Conservation (phyloP, 2,888 invertebrate species). For the Monochamus alternatus region DNA sequence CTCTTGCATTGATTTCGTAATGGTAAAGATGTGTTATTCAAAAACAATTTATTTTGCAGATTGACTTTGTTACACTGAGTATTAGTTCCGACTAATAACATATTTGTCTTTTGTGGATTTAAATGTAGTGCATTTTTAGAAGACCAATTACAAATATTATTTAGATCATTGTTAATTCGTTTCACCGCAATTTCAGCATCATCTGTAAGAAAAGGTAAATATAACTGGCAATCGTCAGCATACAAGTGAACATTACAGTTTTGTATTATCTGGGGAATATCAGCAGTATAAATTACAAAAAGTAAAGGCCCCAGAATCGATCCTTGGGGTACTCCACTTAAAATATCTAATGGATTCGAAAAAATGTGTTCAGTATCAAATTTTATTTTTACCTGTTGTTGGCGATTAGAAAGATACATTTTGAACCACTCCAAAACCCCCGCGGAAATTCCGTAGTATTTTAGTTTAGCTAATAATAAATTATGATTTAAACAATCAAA, state of each 20-base stretch:
- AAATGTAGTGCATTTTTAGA: not conserved
- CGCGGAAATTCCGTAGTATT: not conserved
- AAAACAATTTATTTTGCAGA: not conserved
- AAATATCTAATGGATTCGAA: not conserved
- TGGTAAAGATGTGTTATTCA: not conserved
- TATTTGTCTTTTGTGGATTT: not conserved
- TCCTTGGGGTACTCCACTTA: constrained; percentile 7
- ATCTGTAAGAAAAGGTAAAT: not conserved
- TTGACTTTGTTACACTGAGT: not conserved
- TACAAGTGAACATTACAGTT: not conserved
- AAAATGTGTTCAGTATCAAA: not conserved
- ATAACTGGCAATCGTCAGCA: constrained; percentile 19
- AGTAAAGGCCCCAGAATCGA: constrained; percentile 14
- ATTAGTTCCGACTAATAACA: not conserved
- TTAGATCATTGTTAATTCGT: not conserved
- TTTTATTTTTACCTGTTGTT: not conserved
- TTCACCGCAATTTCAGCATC: not conserved
- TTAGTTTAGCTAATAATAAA: not conserved
- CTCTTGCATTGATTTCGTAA: not conserved
- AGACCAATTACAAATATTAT: not conserved
- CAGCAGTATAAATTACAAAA: constrained; percentile 4
- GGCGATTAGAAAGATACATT: not conserved
- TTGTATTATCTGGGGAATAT: not conserved
- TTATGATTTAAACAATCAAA: not conserved
- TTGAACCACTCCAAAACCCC: not conserved